phyloP scores from a whole-genome alignment of 2,113 vertebrate genomes.

The Thamnaconus septentrionalis region DNA sequence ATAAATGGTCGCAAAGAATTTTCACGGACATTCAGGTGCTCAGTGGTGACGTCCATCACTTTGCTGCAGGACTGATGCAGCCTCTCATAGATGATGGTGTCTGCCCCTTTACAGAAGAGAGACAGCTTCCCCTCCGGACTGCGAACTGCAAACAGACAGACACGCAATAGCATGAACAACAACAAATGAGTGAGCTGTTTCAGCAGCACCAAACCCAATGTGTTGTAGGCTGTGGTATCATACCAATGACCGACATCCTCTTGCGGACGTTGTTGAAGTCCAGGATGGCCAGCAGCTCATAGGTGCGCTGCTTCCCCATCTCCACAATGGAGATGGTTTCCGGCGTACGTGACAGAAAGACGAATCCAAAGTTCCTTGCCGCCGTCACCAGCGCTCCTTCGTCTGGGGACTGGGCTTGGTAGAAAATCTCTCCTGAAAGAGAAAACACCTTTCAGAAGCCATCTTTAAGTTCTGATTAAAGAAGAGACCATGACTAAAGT shows the following conservation, averaged over 20 bases:
- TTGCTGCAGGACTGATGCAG: slow-evolving; percentile 82
- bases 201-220: too few species aligned
- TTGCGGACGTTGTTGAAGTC: slow-evolving; percentile 96
- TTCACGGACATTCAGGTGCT: slow-evolving; percentile 90
- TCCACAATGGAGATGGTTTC: slow-evolving; percentile 88
- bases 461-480: neutral
- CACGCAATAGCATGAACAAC: neutral
- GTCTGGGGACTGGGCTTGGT: slow-evolving; percentile 96
- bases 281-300: slow-evolving; percentile 88
- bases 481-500: too few species aligned
- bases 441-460: neutral
- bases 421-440: slow-evolving; percentile 81
- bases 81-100: slow-evolving; percentile 88
- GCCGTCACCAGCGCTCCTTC: slow-evolving; percentile 94
- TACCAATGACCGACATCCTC: slow-evolving; percentile 97
- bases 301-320: slow-evolving; percentile 83
- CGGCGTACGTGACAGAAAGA: slow-evolving; percentile 86
- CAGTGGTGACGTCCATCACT: slow-evolving; percentile 85
- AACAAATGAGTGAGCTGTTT: neutral
- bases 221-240: too few species aligned
- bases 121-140: slow-evolving; percentile 84
- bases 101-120: slow-evolving; percentile 95
- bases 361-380: slow-evolving; percentile 93
- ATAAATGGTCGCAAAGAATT: neutral
- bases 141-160: slow-evolving; percentile 72